These are phyloP conservation scores for Dusona sp. DNA, from an alignment of 2,888 invertebrate species.

Conservation along the genomic window DNA sequence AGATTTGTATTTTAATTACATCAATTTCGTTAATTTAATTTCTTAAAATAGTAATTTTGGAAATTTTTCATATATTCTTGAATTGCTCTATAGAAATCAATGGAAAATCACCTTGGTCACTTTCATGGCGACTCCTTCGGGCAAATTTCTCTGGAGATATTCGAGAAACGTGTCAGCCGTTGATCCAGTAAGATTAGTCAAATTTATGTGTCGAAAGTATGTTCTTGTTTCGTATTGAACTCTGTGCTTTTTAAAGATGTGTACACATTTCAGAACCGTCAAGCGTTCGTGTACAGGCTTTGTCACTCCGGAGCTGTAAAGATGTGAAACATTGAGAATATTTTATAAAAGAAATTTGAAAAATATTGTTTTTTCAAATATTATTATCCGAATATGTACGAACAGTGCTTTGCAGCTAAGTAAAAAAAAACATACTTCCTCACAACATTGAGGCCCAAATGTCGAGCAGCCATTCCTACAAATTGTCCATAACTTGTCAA, in stretches of 20 bases:
- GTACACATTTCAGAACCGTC: slow-evolving; percentile 94
- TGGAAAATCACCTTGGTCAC: slow-evolving; percentile 89
- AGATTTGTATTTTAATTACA: no score
- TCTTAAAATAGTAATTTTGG: not conserved
- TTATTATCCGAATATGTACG: not conserved
- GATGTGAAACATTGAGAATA: not conserved
- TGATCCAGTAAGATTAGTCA: slow-evolving; percentile 95
- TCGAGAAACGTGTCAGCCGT: slow-evolving; percentile 98
- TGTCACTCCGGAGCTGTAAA: not conserved
- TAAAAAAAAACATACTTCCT: slow-evolving; percentile 84
- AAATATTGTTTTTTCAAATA: not conserved
- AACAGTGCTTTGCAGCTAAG: not conserved
- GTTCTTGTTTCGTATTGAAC: slow-evolving; percentile 98
- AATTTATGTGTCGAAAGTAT: slow-evolving; percentile 93
- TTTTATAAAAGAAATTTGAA: not conserved
- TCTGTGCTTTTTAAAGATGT: slow-evolving; percentile 96
- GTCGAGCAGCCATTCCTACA: slow-evolving; percentile 91
- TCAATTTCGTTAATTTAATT: not conserved
- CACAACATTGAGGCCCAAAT: slow-evolving; percentile 92
- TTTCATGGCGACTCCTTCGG: slow-evolving; percentile 98
- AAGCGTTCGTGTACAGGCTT: slow-evolving; percentile 88
- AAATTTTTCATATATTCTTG: not conserved
- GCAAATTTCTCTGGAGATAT: slow-evolving; percentile 97
- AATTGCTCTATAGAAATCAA: not conserved
- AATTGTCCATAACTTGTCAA: slow-evolving; percentile 95